Evolutionary conservation across 2,797 vertebrate species (phyloP), one percentile per base, ranked within the genome.

Genomic region (Pyrocephalus nanus): DNA sequence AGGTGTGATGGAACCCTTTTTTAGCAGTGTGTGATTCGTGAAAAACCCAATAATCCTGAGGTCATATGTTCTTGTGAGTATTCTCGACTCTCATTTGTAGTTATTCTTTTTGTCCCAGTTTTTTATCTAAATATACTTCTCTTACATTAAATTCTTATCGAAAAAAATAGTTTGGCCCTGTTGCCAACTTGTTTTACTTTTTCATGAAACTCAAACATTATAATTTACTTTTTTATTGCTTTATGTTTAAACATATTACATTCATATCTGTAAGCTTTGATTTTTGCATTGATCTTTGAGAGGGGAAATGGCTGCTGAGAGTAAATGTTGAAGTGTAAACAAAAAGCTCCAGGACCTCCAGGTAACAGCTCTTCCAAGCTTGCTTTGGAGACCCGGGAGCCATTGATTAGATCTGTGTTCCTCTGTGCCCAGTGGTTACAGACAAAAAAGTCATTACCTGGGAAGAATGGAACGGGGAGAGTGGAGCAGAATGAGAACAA

Each of bases 391-490:
- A 2, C 54, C 60, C 60, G 66, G 54, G 73, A 66, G 30, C 2
- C 1, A 42, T 43, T 88, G 69, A 90, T 91, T 66, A 32, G 53
- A 76, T 95, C 91, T 54, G 8, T 66, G 60, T 93, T 92, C 64
- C 83, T 66, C 62, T 71, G 34, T 2, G 19, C 78, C 81, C 57
- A 83, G 16, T 91, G 73, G 73, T 86, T 93, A 81, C 3, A 0
- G 55, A 76, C 50, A 86, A 93, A 91, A 76, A 69, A 66, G 77
- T 71, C 91, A 74, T 86, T 94, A 91, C 53, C 54, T 86, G 73
- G 79, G 66, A 88, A 81, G 88, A 82, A 82, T 58, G 51, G 76
- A 94, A 42, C 51, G 90, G 65, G 76, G 89, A 60, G 65, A 42
- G 65, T 58, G 32, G 53, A 78, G 58, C 69, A 64, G 73, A 66